A percentile compares a stretch with the other conserved stretches of the same genome.
phyloP scores from a whole-genome alignment of 2,888 invertebrate genomes.

The Luperina testacea region DNA sequence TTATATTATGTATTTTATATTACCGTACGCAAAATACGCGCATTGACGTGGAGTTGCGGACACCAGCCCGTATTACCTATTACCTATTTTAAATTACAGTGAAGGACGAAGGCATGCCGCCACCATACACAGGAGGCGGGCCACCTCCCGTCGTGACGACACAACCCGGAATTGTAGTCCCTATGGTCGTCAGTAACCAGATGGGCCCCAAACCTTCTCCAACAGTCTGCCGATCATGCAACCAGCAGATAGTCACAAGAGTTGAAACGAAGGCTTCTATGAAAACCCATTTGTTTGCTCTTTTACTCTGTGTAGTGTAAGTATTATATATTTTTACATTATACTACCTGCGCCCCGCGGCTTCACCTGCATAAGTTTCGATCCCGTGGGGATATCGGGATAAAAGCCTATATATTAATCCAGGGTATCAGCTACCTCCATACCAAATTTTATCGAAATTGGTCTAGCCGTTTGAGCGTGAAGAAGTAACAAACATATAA shows the following conservation, averaged over 20 bases:
- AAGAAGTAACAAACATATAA: no score
- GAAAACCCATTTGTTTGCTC: slow-evolving; percentile 46
- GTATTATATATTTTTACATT: slow-evolving; percentile 1
- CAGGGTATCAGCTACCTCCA: no score
- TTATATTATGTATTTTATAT: no score
- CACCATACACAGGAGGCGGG: slow-evolving; percentile 5
- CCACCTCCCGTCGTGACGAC: slow-evolving; percentile 17
- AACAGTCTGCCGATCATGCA: slow-evolving; percentile 42
- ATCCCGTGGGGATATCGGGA: no score
- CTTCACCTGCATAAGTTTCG: no score
- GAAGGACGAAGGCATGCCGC: slow-evolving; percentile 21
- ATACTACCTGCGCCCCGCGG: no score
- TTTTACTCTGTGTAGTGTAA: slow-evolving; percentile 42
- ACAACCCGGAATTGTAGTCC: slow-evolving; percentile 20
- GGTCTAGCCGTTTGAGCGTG: no score
- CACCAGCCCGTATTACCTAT: no score
- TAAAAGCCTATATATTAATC: no score
- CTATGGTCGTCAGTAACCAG: slow-evolving; percentile 56
- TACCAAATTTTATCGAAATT: no score
- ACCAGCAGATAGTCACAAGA: slow-evolving; percentile 28
- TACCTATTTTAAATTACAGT: slow-evolving; percentile 1
- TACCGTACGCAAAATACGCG: no score
- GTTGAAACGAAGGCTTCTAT: slow-evolving; percentile 32
- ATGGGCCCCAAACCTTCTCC: slow-evolving; percentile 33
- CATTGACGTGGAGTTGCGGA: no score